Base-by-base conservation (phyloP, 2,797 vertebrate species). In the Oreochromis grahami region DNA sequence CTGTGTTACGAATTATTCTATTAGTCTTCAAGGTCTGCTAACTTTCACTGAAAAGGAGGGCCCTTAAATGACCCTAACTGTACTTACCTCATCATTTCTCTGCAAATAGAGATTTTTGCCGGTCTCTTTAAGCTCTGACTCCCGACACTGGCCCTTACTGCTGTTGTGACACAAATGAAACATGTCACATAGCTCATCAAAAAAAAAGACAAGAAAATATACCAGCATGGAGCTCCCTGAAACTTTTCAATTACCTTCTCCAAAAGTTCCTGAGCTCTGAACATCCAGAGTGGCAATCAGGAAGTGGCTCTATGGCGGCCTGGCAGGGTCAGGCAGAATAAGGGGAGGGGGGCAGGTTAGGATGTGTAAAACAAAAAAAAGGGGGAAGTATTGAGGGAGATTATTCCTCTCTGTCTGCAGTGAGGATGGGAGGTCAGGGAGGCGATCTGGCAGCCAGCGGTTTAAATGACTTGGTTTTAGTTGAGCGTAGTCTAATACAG, bases 391-490 rank as follows among this genome's bases (percentile, higher is more conserved):
- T 15, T 76, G 81, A 89, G 81, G 82, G 38, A 92, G 90, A 94
- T 93, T 90, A 93, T 93, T 90, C 87, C 34, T 85, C 53, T 85
- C 77, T 19, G 86, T 86, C 81, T 80, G 85, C 84, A 13, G 82
- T 3, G 83, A 87, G 87, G 89, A 90, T 10, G 76, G 74, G 81
- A 89, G 93, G 93, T 94, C 93, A 92, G 79, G 60, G 84, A 90
- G 91, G 85, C 70, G 74, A 84, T 84, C 78, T 36, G 63, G 76
- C 90, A 86, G 88, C 90, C 82, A 43, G 82, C 72, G 36, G 60
- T 89, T 88, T 93, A 93, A 93, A 93, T 90, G 90, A 94, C 89
- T 92, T n/a, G 88, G 85, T 91, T 93, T 91, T 90, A 90, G 87
- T 85, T 29, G 86, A 84, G 85, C 89, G 77, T 68, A 78, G 88